phyloP scores from a whole-genome alignment of 2,797 vertebrate genomes.

The Acomys russatus region DNA sequence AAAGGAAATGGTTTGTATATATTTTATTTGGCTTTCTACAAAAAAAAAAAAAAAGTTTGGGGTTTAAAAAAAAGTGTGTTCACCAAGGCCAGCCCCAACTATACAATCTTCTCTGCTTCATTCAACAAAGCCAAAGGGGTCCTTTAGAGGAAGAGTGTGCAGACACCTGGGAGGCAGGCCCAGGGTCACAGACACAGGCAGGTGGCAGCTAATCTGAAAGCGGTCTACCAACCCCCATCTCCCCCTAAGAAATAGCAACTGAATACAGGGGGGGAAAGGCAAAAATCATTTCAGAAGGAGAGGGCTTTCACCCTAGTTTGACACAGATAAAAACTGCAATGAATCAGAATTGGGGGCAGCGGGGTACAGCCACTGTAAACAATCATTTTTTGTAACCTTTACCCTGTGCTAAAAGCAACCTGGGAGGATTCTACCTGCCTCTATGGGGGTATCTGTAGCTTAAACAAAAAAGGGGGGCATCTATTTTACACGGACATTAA shows the following conservation, averaged over 20 bases:
- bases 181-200: slow-evolving; percentile 82
- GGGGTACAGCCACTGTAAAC: slow-evolving; percentile 88
- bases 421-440: slow-evolving; percentile 91
- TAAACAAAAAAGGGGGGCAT: slow-evolving; percentile 85
- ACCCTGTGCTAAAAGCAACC: slow-evolving; percentile 92
- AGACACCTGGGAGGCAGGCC: slow-evolving; percentile 82
- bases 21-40: slow-evolving; percentile 79
- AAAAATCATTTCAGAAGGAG: slow-evolving; percentile 62
- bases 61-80: slow-evolving; percentile 70
- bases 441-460: slow-evolving; percentile 82
- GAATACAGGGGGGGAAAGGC: slow-evolving; percentile 41
- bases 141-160: slow-evolving; percentile 74
- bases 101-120: slow-evolving; percentile 84
- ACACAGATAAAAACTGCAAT: slow-evolving; percentile 82
- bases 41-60: slow-evolving; percentile 64
- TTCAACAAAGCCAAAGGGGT: slow-evolving; percentile 84
- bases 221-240: slow-evolving; percentile 57
- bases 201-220: slow-evolving; percentile 73
- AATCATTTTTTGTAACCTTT: slow-evolving; percentile 86
- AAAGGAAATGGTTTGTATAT: slow-evolving; percentile 69
- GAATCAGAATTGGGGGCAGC: slow-evolving; percentile 67
- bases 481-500: slow-evolving; percentile 91
- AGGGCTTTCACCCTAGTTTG: slow-evolving; percentile 86
- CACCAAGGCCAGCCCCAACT: slow-evolving; percentile 88
- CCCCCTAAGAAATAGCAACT: slow-evolving; percentile 64